Conservation (phyloP, 2,113 vertebrate genomes). For the Lichenostomus cassidix region DNA sequence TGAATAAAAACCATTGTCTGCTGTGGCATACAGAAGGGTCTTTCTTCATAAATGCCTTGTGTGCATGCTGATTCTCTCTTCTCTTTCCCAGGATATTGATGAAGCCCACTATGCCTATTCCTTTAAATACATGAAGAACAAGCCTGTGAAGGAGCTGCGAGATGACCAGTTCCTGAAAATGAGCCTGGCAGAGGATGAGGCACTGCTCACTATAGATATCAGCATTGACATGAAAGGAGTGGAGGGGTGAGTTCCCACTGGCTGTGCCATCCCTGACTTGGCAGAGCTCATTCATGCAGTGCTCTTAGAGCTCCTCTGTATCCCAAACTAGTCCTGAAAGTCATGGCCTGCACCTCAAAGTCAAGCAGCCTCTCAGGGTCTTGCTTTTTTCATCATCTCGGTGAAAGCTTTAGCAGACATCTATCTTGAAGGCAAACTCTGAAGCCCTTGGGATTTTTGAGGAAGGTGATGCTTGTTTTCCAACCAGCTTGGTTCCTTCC, state of each 20-base stretch:
- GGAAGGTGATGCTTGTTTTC: background rate
- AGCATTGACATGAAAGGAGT: constrained; percentile 95
- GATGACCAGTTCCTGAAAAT: constrained; percentile 98
- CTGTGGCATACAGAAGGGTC: background rate
- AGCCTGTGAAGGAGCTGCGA: constrained; percentile 93
- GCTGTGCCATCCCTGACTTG: background rate
- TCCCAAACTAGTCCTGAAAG: background rate
- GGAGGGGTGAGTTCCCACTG: constrained; percentile 83
- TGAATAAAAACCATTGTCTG: constrained; percentile 11
- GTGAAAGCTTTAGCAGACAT: background rate
- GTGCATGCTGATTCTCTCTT: background rate
- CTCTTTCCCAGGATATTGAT: constrained; percentile 84
- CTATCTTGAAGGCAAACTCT: background rate
- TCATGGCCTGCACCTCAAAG: background rate
- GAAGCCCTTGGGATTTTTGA: background rate
- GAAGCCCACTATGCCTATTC: constrained; percentile 96
- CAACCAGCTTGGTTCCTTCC: background rate
- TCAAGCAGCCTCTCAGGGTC: background rate
- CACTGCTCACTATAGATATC: constrained; percentile 88
- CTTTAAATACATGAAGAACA: constrained; percentile 98
- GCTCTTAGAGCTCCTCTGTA: background rate
- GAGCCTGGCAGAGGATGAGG: constrained; percentile 91
- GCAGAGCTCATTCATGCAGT: background rate
- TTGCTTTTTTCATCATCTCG: background rate
- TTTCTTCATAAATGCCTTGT: background rate